phyloP scores from a whole-genome alignment of 1,140 invertebrate species.

The Formica selysi region DNA sequence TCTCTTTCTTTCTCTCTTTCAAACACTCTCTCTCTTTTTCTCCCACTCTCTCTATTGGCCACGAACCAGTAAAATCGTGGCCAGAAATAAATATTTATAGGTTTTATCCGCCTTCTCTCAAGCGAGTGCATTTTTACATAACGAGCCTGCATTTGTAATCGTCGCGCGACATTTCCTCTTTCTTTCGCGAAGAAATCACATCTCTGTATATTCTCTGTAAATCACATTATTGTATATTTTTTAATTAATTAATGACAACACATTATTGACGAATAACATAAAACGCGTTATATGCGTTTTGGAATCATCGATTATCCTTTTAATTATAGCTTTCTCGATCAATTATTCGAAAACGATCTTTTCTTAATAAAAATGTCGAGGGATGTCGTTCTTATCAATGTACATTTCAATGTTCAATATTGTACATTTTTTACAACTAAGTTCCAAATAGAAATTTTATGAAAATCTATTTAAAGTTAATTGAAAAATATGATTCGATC shows the following conservation, averaged over 20 bases:
- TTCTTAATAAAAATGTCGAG: neutral
- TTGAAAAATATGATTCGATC: neutral
- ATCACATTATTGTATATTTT: neutral
- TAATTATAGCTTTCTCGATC: neutral
- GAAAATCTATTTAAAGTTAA: neutral
- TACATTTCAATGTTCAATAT: conserved; percentile 1
- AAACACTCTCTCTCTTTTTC: conserved; percentile 22
- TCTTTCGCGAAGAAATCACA: neutral
- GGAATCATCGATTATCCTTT: neutral
- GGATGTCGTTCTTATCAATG: neutral
- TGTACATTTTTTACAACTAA: neutral
- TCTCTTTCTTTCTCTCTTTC: conserved; percentile 19
- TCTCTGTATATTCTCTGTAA: neutral
- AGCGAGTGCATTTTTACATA: conserved; percentile 44
- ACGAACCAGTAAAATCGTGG: conserved; percentile 64
- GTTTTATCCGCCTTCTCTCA: conserved; percentile 29
- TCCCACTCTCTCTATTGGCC: conserved; percentile 25
- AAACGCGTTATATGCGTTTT: neutral
- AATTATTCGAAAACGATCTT: neutral
- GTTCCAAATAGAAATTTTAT: neutral
- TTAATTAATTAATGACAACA: conserved; percentile 16
- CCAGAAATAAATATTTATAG: conserved; percentile 65
- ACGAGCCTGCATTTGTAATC: conserved; percentile 7
- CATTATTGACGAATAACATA: neutral
- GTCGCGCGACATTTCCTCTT: neutral